Percentiles rank a stretch among this genome's conserved stretches.
phyloP scores from a whole-genome alignment of 2,888 invertebrate genomes.

The Rhamphomyia laevipes region DNA sequence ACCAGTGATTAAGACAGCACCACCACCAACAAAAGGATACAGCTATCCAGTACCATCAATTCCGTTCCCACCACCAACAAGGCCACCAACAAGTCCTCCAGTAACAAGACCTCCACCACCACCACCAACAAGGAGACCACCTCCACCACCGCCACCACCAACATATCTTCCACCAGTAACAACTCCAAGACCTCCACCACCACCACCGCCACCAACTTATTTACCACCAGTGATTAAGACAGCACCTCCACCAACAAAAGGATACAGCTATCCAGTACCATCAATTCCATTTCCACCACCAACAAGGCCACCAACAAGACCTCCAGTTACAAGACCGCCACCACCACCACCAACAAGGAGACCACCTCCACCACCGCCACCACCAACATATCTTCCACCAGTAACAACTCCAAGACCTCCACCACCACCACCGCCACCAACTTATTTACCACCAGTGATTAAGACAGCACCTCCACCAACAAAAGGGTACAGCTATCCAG shows the following conservation, averaged over 20 bases:
- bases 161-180: conserved; percentile 7
- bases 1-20: conserved; percentile 4
- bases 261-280: conserved; percentile 13
- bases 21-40: conserved; percentile 11
- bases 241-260: conserved; percentile 13
- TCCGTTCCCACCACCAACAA: conserved; percentile 22
- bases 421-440: conserved; percentile 16
- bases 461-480: conserved; percentile 7
- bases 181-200: conserved; percentile 3
- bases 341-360: conserved; percentile 12
- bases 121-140: conserved; percentile 5
- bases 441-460: conserved; percentile 1
- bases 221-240: conserved; percentile 16
- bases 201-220: conserved; percentile 5
- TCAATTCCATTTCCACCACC: conserved; percentile 11
- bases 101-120: conserved; percentile 3
- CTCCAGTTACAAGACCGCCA: conserved; percentile 13
- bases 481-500: conserved; percentile 12
- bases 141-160: conserved; percentile 13
- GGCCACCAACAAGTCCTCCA: conserved; percentile 5
- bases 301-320: conserved; percentile 9
- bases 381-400: conserved; percentile 14
- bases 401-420: conserved; percentile 3
- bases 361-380: conserved; percentile 13
- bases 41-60: conserved; percentile 21